Conservation (phyloP, 2,888 invertebrate species). For the Melanostoma scalare region DNA sequence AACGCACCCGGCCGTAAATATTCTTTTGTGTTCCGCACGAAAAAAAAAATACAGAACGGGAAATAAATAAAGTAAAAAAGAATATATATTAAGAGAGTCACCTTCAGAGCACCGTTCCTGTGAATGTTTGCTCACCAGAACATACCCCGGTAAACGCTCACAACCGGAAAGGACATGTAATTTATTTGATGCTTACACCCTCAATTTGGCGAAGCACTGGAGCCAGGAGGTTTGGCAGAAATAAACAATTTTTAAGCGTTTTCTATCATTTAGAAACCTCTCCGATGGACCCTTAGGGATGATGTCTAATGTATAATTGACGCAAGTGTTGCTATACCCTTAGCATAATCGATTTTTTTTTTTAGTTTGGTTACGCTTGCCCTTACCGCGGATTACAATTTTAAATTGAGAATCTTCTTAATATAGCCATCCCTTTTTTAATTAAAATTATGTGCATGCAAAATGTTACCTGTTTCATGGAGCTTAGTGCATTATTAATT, state of each 20-base stretch:
- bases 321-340: not conserved
- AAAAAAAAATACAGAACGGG: constrained; percentile 12
- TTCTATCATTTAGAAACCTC: constrained; percentile 25
- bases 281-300: constrained; percentile 6
- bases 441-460: too few species aligned
- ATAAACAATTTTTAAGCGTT: constrained; percentile 55
- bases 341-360: not conserved
- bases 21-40: constrained; percentile 44
- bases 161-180: constrained; percentile 48
- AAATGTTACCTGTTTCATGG: too few species aligned
- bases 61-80: constrained; percentile 51
- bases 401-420: too few species aligned
- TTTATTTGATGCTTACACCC: constrained; percentile 51
- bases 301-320: constrained; percentile 25
- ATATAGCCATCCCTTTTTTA: too few species aligned
- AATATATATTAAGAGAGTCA: constrained; percentile 28
- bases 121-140: constrained; percentile 31
- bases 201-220: constrained; percentile 21
- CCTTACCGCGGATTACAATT: too few species aligned
- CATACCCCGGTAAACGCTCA: constrained; percentile 14
- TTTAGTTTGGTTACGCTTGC: too few species aligned
- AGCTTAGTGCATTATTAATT: too few species aligned
- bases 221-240: constrained; percentile 21
- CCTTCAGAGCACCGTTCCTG: constrained; percentile 40
- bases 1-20: constrained; percentile 56